phyloP scores from a whole-genome alignment of 2,888 invertebrate species.

The Acronicta aceris region DNA sequence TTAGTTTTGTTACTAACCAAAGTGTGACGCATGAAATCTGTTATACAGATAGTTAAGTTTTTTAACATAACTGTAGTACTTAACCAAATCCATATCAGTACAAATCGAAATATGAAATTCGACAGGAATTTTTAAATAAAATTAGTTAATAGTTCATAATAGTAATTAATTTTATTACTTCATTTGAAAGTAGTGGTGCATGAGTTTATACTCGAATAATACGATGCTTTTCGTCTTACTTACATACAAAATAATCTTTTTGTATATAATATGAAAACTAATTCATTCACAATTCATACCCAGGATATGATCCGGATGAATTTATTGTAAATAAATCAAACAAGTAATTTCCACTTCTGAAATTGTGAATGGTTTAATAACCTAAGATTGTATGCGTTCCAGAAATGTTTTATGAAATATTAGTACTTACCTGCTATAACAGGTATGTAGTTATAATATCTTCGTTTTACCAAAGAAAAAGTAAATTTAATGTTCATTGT shows the following conservation, averaged over 20 bases:
- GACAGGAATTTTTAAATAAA: background rate
- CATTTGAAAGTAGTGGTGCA: conserved; percentile 50
- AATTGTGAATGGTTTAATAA: too few relatives aligned
- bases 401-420: too few relatives aligned
- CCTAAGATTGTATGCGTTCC: too few relatives aligned
- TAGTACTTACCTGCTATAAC: too few relatives aligned
- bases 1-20: conserved; percentile 61
- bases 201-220: conserved; percentile 55
- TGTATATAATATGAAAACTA: too few relatives aligned
- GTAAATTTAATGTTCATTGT: too few relatives aligned
- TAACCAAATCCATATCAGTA: conserved; percentile 1
- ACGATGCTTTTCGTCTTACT: conserved; percentile 4
- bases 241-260: background rate
- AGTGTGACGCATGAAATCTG: conserved; percentile 50
- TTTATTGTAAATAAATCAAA: too few relatives aligned
- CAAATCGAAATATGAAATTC: conserved; percentile 5
- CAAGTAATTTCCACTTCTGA: too few relatives aligned
- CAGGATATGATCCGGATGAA: too few relatives aligned
- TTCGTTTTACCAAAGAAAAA: too few relatives aligned
- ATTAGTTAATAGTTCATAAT: background rate
- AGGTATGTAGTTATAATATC: too few relatives aligned
- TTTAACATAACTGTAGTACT: conserved; percentile 6
- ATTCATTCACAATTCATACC: too few relatives aligned
- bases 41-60: conserved; percentile 14
- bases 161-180: background rate